A percentile compares a stretch with the other conserved stretches of the same genome.
Evolutionary conservation across 2,797 vertebrate genomes (phyloP).

Genomic region (Acanthurus tractus): DNA sequence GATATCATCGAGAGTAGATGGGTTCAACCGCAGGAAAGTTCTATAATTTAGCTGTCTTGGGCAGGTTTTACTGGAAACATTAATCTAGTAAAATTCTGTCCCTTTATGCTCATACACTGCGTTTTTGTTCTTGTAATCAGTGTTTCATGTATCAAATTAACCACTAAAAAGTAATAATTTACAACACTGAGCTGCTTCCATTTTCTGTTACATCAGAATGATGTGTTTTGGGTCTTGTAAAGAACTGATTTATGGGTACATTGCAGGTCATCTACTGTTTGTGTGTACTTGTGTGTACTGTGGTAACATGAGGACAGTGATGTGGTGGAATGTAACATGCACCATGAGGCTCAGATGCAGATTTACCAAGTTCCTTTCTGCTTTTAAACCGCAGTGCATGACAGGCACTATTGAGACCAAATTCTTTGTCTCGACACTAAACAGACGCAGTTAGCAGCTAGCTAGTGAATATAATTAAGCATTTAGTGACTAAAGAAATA

Average conservation of each 20-base stretch:
- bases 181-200: neutral
- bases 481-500: neutral
- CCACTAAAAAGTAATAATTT: conserved; percentile 37
- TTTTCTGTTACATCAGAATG: conserved; percentile 5
- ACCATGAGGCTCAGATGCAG: conserved; percentile 25
- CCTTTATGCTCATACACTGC: conserved; percentile 20
- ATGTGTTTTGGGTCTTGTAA: conserved; percentile 22
- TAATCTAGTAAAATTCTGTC: conserved; percentile 22
- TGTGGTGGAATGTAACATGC: conserved; percentile 25
- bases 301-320: conserved; percentile 9
- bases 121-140: conserved; percentile 27
- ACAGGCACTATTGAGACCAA: neutral
- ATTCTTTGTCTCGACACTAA: conserved; percentile 1
- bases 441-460: neutral
- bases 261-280: conserved; percentile 11
- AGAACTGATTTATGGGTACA: conserved; percentile 31
- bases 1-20: conserved; percentile 35
- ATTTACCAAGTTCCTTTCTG: conserved; percentile 7
- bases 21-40: conserved; percentile 56
- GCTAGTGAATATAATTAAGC: neutral
- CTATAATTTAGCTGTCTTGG: conserved; percentile 31
- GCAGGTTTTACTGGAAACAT: conserved; percentile 53
- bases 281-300: neutral
- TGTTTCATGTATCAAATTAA: conserved; percentile 19
- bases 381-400: conserved; percentile 18